phyloP scores from a whole-genome alignment of 2,113 vertebrate species.

The Epinephelus lanceolatus region DNA sequence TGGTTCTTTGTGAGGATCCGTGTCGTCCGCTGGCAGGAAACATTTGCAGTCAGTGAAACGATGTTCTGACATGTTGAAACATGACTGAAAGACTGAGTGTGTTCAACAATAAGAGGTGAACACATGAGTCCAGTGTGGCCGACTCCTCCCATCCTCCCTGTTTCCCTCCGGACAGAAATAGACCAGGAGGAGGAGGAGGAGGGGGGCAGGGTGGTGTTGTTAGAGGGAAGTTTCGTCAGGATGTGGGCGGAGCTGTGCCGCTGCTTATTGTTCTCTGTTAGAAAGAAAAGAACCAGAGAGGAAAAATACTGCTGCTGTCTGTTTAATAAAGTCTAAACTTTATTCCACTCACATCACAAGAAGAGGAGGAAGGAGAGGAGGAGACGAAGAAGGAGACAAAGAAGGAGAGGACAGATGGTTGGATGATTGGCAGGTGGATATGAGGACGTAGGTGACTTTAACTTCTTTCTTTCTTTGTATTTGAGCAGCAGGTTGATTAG shows the following conservation, averaged over 20 bases:
- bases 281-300: constrained; percentile 40
- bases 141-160: constrained; percentile 77
- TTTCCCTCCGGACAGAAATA: constrained; percentile 76
- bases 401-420: background rate
- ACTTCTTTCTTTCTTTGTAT: constrained; percentile 13
- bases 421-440: constrained; percentile 41
- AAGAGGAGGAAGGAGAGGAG: background rate
- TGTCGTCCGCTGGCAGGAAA: no score
- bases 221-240: constrained; percentile 73
- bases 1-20: no score
- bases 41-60: no score
- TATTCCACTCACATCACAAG: background rate
- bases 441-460: constrained; percentile 70
- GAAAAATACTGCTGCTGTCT: constrained; percentile 9
- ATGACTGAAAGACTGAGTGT: background rate
- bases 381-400: background rate
- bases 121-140: constrained; percentile 1
- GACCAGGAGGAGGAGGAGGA: background rate
- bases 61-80: no score
- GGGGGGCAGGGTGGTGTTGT: constrained; percentile 38
- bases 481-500: background rate
- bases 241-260: constrained; percentile 52
- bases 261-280: constrained; percentile 79
- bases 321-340: constrained; percentile 1
- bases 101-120: constrained; percentile 6